Evolutionary conservation across 2,888 invertebrate species (phyloP).

Genomic region (Cataglyphis albicans): DNA sequence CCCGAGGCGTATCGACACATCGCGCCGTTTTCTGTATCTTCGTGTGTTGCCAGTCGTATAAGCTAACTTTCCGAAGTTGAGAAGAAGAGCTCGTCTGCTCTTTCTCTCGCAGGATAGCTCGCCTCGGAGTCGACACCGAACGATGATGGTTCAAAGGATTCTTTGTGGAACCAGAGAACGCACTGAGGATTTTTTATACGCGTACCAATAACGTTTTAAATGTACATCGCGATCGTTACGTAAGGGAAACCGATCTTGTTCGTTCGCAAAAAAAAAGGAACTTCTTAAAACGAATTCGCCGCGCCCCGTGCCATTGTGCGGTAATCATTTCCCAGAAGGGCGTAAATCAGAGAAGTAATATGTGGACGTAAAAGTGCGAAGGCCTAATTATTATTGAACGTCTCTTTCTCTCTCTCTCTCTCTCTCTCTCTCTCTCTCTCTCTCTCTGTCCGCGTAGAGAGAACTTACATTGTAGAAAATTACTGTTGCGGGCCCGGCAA

Average conservation of each 20-base stretch:
- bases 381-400: slow-evolving; percentile 41
- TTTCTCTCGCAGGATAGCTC: slow-evolving; percentile 15
- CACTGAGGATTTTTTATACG: neutral
- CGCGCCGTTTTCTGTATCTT: slow-evolving; percentile 60
- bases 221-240: neutral
- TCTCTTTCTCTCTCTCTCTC: slow-evolving; percentile 23
- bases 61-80: neutral
- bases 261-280: neutral
- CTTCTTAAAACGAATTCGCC: slow-evolving; percentile 4
- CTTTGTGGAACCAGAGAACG: neutral
- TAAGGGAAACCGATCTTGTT: neutral
- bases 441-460: slow-evolving; percentile 35
- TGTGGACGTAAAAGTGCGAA: slow-evolving; percentile 58
- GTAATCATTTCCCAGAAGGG: slow-evolving; percentile 58
- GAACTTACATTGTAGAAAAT: slow-evolving; percentile 56
- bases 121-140: neutral
- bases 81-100: neutral
- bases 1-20: slow-evolving; percentile 75
- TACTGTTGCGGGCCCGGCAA: slow-evolving; percentile 41
- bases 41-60: slow-evolving; percentile 8
- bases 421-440: neutral
- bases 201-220: neutral
- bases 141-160: neutral
- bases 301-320: slow-evolving; percentile 44
- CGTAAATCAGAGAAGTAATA: slow-evolving; percentile 61